phyloP scores from a whole-genome alignment of 2,888 invertebrate species.

The Cyclophora punctaria region DNA sequence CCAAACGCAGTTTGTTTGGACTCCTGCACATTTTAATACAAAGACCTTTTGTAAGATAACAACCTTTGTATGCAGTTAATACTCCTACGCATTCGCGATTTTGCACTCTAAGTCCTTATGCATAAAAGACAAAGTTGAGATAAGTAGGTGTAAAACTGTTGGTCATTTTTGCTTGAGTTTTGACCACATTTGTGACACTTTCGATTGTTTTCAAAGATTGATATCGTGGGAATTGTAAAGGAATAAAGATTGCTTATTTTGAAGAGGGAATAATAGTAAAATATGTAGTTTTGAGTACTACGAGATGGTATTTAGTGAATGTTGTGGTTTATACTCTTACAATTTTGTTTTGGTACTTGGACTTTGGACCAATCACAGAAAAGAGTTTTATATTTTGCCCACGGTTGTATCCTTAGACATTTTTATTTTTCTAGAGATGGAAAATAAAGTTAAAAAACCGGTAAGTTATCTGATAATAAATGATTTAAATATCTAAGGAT shows the following conservation, averaged over 20 bases:
- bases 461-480: too few species aligned
- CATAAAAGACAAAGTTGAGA: not conserved
- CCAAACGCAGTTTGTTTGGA: conserved; percentile 49
- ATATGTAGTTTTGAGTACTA: conserved; percentile 45
- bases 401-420: too few species aligned
- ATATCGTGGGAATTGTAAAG: conserved; percentile 55
- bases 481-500: too few species aligned
- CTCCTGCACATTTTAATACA: conserved; percentile 31
- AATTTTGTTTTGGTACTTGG: conserved; percentile 40
- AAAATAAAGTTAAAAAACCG: too few species aligned
- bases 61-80: conserved; percentile 1
- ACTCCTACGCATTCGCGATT: conserved; percentile 8
- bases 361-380: too few species aligned
- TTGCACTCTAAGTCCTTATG: not conserved
- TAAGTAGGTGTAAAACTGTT: not conserved
- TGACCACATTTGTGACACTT: conserved; percentile 50
- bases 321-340: conserved; percentile 9
- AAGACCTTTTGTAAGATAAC: conserved; percentile 23
- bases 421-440: too few species aligned
- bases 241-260: conserved; percentile 12
- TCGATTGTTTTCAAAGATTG: conserved; percentile 45
- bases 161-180: conserved; percentile 8
- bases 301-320: conserved; percentile 57
- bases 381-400: too few species aligned
- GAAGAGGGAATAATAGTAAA: not conserved